These are phyloP conservation scores for Euphonia xanthogaster DNA, from an alignment of 2,797 vertebrate species.

Conservation along the genomic window DNA sequence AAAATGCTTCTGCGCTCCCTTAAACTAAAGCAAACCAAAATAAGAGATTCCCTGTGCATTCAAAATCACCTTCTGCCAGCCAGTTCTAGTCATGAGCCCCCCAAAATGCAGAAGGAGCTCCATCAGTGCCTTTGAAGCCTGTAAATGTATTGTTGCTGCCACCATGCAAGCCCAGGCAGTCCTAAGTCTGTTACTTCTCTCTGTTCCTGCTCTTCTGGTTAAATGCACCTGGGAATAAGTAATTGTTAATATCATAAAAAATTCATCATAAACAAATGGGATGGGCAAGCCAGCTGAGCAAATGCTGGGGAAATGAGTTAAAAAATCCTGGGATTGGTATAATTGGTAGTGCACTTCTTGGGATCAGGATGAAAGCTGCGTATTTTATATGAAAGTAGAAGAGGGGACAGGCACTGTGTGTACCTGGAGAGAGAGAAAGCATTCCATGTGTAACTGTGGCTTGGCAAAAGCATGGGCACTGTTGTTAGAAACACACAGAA, in stretches of 20 bases:
- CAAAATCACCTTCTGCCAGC: not conserved
- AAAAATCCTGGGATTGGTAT: slow-evolving; percentile 31
- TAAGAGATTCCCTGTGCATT: not conserved
- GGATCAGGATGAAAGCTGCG: not conserved
- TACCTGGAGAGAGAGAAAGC: slow-evolving; percentile 15
- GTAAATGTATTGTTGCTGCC: slow-evolving; percentile 15
- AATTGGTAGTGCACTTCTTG: not conserved
- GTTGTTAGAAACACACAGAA: slow-evolving; percentile 44
- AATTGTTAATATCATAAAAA: slow-evolving; percentile 60
- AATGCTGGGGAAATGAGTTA: slow-evolving; percentile 35
- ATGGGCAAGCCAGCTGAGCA: slow-evolving; percentile 44
- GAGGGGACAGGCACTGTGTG: not conserved
- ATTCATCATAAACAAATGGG: slow-evolving; percentile 44
- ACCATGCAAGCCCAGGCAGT: slow-evolving; percentile 60
- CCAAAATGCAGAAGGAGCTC: not conserved
- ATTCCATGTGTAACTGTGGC: slow-evolving; percentile 49
- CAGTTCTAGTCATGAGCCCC: not conserved
- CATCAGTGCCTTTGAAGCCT: slow-evolving; percentile 54
- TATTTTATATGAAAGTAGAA: not conserved
- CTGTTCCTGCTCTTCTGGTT: slow-evolving; percentile 68
- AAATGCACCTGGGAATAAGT: slow-evolving; percentile 65
- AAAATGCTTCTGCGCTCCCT: not conserved
- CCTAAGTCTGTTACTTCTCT: slow-evolving; percentile 45
- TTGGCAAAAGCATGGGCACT: slow-evolving; percentile 37
- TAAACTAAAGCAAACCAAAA: not conserved